These are phyloP conservation scores for Anagrus nilaparvatae DNA, from an alignment of 1,140 invertebrate genomes.

Conservation along the genomic window DNA sequence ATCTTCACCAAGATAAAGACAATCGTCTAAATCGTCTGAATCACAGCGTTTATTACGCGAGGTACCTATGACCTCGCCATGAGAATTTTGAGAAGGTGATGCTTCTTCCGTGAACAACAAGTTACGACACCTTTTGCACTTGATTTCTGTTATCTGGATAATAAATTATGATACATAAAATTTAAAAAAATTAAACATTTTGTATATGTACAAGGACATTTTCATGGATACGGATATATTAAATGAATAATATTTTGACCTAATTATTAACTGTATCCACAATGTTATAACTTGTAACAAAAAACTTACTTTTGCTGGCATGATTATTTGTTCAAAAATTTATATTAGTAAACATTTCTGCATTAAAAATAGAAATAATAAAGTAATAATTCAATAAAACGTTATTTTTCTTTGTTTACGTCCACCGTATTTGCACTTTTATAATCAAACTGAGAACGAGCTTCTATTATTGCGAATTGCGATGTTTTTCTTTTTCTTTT, in stretches of 20 bases:
- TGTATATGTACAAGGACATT: not conserved
- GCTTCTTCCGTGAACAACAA: conserved; percentile 25
- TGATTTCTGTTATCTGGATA: conserved; percentile 27
- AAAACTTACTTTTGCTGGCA: too few species aligned
- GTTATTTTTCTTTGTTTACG: too few species aligned
- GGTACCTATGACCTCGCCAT: conserved; percentile 21
- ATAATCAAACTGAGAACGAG: too few species aligned
- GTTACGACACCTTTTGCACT: conserved; percentile 32
- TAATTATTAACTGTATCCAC: not conserved
- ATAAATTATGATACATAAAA: not conserved
- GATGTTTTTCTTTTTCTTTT: too few species aligned
- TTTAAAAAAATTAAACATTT: not conserved
- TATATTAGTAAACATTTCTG: too few species aligned
- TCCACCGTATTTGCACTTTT: too few species aligned
- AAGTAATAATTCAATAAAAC: too few species aligned
- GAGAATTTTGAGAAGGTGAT: conserved; percentile 24
- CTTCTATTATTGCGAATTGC: too few species aligned
- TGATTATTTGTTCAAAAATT: too few species aligned
- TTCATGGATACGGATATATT: not conserved
- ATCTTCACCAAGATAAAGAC: conserved; percentile 27
- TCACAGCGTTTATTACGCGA: conserved; percentile 21
- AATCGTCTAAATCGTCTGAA: conserved; percentile 23
- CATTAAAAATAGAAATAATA: too few species aligned
- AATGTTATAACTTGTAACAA: too few species aligned
- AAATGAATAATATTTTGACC: not conserved